Conservation (phyloP, 2,888 invertebrate species). For the Ametastegia equiseti region DNA sequence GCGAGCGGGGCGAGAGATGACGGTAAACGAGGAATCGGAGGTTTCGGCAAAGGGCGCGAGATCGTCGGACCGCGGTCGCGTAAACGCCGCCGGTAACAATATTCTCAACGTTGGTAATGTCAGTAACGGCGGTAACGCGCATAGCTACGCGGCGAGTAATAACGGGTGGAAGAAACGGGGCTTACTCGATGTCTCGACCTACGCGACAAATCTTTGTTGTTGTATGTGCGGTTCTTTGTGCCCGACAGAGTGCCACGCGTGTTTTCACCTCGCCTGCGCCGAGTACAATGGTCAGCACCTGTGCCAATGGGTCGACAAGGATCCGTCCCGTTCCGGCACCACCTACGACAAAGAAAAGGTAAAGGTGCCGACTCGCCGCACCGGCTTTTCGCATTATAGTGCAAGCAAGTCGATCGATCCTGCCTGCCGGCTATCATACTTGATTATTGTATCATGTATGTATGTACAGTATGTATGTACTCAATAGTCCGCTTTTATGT, state of each 20-base stretch:
- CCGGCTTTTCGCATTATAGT: too few relatives aligned
- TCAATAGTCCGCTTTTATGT: slow-evolving; percentile 1
- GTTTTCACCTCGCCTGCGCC: slow-evolving; percentile 81
- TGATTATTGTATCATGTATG: too few relatives aligned
- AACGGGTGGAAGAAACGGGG: slow-evolving; percentile 49
- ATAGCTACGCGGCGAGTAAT: not conserved
- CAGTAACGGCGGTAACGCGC: slow-evolving; percentile 35
- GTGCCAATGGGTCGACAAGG: slow-evolving; percentile 74
- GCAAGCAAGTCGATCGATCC: not conserved
- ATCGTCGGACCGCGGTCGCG: not conserved
- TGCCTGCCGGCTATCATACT: too few relatives aligned
- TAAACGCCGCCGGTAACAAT: slow-evolving; percentile 22
- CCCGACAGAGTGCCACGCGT: slow-evolving; percentile 82
- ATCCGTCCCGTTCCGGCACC: slow-evolving; percentile 50
- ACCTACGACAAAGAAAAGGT: slow-evolving; percentile 72
- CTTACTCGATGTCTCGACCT: slow-evolving; percentile 50
- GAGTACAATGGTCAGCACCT: slow-evolving; percentile 71
- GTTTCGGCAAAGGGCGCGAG: not conserved
- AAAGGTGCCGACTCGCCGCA: too few relatives aligned
- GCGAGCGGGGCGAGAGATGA: not conserved
- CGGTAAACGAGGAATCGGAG: slow-evolving; percentile 7
- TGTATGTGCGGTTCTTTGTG: slow-evolving; percentile 81
- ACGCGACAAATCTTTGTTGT: slow-evolving; percentile 75
- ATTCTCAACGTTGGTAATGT: slow-evolving; percentile 47
- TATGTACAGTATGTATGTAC: not conserved